Evolutionary conservation across 2,113 vertebrate species (phyloP), one percentile per base, ranked within the genome.

Genomic region (Narcine bancroftii): DNA sequence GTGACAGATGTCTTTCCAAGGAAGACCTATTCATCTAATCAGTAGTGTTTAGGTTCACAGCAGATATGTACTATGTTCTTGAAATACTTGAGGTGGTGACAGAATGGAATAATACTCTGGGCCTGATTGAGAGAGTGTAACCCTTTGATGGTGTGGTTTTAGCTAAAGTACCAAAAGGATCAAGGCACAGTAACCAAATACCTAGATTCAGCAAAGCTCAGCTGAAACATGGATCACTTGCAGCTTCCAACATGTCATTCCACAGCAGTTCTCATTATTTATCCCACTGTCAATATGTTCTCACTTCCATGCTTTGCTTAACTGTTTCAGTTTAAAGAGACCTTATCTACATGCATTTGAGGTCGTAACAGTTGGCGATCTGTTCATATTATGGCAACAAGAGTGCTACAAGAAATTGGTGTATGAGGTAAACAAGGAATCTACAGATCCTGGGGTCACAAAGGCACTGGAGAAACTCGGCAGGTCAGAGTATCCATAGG

Each of bases 111-210:
- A 39, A 69, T 89, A 10, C 24, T 66, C 29, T 36, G 42, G 39
- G 89, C 65, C 65, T 29, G 69, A 63, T 91, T 91, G 89, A 42
- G 39, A 33, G 89, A 69, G 11, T 91, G 63, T 91, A 89, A 91
- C 36, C 11, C 36, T 39, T 69, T 36, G 81, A 21, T 85, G n/a
- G 50, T 42, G 39, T 29, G 45, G 42, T 9, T 45, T 29, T 65
- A 91, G 89, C 9, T n/a, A 91, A 91, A 91, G 63, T 69, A 91
- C 69, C 65, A 69, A 3, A 65, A 65, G 63, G 85, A 42, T 65
- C 85, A 89, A 21, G 39, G 26, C 24, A 45, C 65, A 91, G 65
- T 45, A 42, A 69, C 65, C 36, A 26, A 91, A 65, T 65, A 69
- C 65, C 33, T 7, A 69, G 39, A 33, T 45, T 91, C 89, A 69